phyloP scores from a whole-genome alignment of 2,113 vertebrate species.

The Petroica traversi region DNA sequence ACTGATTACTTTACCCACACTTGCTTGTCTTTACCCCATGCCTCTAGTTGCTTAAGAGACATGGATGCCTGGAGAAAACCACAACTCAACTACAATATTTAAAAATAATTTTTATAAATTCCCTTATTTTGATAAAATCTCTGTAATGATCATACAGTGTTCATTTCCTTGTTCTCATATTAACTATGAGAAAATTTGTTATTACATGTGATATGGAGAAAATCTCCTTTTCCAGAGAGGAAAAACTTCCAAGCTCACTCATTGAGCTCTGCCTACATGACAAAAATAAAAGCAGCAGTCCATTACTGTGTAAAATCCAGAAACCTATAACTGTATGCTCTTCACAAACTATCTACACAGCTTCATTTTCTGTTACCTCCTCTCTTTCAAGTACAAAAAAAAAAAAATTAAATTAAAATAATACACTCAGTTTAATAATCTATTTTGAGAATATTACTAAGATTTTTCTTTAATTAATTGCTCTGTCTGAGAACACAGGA shows the following conservation, averaged over 20 bases:
- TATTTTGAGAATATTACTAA: not conserved
- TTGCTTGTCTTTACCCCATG: accelerated
- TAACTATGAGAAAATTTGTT: not conserved
- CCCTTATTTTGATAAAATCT: not conserved
- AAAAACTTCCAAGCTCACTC: not conserved
- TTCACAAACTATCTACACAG: not conserved
- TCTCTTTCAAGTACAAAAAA: not conserved
- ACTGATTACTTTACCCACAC: not conserved
- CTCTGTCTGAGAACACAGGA: not conserved
- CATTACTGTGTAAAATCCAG: not conserved
- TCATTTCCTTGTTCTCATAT: not conserved
- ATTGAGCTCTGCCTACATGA: not conserved
- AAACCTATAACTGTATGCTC: not conserved
- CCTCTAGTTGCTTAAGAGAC: not conserved
- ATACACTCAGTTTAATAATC: not conserved
- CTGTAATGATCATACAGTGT: accelerated
- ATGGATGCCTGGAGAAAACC: not conserved
- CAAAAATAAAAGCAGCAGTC: not conserved
- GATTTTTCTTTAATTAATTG: not conserved
- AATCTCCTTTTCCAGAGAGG: not conserved
- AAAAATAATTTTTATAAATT: not conserved
- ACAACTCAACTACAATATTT: not conserved
- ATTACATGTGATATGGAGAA: not conserved
- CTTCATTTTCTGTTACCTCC: not conserved
- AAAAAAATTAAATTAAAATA: no score